Evolutionary conservation across 2,888 invertebrate genomes (phyloP), one percentile per base, ranked within the genome.

Genomic region (Brachypalpus laphriformis): DNA sequence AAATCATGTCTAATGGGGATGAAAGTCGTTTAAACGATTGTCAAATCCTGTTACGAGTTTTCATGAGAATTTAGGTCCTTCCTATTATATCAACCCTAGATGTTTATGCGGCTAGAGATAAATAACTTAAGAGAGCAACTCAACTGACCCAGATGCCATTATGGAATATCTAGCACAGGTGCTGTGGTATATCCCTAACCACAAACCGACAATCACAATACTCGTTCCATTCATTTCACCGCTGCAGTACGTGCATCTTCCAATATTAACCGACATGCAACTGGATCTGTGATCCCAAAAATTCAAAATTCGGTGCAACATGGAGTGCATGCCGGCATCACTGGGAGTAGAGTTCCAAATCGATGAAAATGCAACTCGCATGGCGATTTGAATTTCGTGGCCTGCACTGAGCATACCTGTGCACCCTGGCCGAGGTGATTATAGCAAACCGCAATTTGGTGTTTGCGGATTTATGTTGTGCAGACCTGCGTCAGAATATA

Each of bases 1-100:
- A 75, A 75, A 75, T 75, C 45, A 75, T 63, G 54, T 56, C 25
- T 56, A 42, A 56, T 65, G 40, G 45, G 66, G 34, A 25, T 56
- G 31, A 6, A 8, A 18, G 8, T 14, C 2, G 1, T 5, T 22
- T 9, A 61, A 40, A 16, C 9, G 25, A 25, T 14, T 42, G 14
- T 25, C 16, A 6, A 28, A 25, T 18, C 16, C 18, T 16, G 14
- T 40, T 40, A n/a, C n/a, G n/a, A n/a, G n/a, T n/a, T n/a, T n/a
- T n/a, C n/a, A n/a, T n/a, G n/a, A n/a, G n/a, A n/a, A n/a, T n/a
- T n/a, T n/a, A n/a, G n/a, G n/a, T n/a, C n/a, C n/a, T n/a, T n/a
- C n/a, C n/a, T n/a, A n/a, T n/a, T n/a, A n/a, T n/a, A n/a, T n/a
- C 31, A n/a, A n/a, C 37, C 37, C n/a, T n/a, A 37, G n/a, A 37